A percentile compares a stretch with the other conserved stretches of the same genome.
These are phyloP conservation scores for Melanophora roralis DNA, from an alignment of 2,888 invertebrate species.

Conservation along the genomic window DNA sequence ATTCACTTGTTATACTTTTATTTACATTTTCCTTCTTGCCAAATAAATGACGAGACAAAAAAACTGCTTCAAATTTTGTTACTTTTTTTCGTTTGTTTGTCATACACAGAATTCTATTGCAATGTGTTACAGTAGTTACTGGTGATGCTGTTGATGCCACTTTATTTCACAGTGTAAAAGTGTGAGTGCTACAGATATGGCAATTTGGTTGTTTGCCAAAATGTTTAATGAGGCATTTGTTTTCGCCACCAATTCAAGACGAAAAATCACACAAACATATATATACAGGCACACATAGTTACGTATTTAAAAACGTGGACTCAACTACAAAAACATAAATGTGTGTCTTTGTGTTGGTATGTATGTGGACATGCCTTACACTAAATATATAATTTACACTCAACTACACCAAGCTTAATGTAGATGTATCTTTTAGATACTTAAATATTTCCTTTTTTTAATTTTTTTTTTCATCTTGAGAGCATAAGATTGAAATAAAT, in stretches of 20 bases:
- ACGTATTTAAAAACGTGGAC: background rate
- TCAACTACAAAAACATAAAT: background rate
- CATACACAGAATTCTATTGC: background rate
- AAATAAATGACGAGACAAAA: conserved; percentile 39
- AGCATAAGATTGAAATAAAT: conserved; percentile 33
- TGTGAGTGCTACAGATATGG: conserved; percentile 35
- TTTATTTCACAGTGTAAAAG: background rate
- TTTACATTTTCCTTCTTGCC: conserved; percentile 46
- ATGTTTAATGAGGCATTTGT: conserved; percentile 63
- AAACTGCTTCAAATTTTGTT: background rate
- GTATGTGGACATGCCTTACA: background rate
- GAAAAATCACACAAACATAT: conserved; percentile 15
- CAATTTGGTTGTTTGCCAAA: conserved; percentile 61
- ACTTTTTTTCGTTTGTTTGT: background rate
- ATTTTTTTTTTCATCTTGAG: background rate
- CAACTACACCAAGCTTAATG: background rate
- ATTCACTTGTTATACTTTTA: conserved; percentile 48
- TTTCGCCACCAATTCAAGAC: conserved; percentile 59
- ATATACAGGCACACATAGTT: background rate
- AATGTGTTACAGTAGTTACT: background rate
- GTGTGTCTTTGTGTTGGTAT: background rate
- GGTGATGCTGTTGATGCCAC: conserved; percentile 8
- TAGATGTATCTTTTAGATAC: background rate
- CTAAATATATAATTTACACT: conserved; percentile 22
- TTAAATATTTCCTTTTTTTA: background rate